phyloP scores from a whole-genome alignment of 2,888 invertebrate species.

The Drosophila meridiana region DNA sequence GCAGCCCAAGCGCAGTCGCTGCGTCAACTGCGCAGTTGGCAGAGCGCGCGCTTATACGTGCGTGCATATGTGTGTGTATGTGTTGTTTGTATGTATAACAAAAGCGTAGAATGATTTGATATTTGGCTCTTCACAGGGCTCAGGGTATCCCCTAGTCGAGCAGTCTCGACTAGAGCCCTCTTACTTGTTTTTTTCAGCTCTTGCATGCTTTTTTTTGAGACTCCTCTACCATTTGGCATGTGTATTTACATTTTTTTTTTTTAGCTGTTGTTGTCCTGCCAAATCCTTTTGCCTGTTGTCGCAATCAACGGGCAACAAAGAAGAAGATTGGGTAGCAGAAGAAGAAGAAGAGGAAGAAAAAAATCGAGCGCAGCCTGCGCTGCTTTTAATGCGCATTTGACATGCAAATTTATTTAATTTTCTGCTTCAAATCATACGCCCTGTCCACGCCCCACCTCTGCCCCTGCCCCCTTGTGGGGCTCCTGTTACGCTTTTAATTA shows the following conservation, averaged over 20 bases:
- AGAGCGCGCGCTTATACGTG: too few species aligned
- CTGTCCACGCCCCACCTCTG: neutral
- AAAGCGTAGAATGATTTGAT: too few species aligned
- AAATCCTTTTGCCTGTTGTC: slow-evolving; percentile 71
- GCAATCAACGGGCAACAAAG: slow-evolving; percentile 49
- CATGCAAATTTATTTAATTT: slow-evolving; percentile 80
- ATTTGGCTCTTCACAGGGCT: too few species aligned
- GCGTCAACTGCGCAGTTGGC: too few species aligned
- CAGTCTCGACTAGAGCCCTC: too few species aligned
- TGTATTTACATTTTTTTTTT: slow-evolving; percentile 18
- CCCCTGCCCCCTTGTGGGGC: neutral
- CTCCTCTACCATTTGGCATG: slow-evolving; percentile 8
- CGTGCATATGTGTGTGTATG: too few species aligned
- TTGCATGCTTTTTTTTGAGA: slow-evolving; percentile 11
- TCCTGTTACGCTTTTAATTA: slow-evolving; percentile 76
- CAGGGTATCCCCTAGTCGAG: too few species aligned
- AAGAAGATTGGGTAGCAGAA: slow-evolving; percentile 4
- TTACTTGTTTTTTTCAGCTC: slow-evolving; percentile 4
- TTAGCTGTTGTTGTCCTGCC: slow-evolving; percentile 45
- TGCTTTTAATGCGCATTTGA: slow-evolving; percentile 75
- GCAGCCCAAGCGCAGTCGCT: too few species aligned
- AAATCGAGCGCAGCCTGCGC: slow-evolving; percentile 24
- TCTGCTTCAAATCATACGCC: slow-evolving; percentile 67
- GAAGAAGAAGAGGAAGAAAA: slow-evolving; percentile 4
- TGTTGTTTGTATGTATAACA: too few species aligned